Evolutionary conservation across 30 jellyfish, hydroid and myxozoan genomes (phyloP), one percentile per base, ranked within the genome.

Genomic region (Cassiopea andromeda): DNA sequence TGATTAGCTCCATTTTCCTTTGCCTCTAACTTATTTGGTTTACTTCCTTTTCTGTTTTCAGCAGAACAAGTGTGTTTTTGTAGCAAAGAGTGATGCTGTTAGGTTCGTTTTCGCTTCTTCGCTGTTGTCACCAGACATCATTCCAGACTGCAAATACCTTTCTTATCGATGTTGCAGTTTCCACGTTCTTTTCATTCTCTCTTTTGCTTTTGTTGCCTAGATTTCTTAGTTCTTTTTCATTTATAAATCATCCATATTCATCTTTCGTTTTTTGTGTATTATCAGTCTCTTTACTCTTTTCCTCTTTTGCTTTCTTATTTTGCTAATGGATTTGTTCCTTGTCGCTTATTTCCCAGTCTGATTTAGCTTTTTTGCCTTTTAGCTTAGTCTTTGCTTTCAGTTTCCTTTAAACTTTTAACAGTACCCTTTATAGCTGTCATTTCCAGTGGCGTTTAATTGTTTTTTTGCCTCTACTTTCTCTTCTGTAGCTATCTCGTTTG

Each of bases 401-500:
- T 80, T 44, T 80, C 61, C 81, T 80, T 58, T 27, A 13, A 50
- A 17, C 89, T 58, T 1, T 60, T 79, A 1, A 1, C 27, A 46
- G 75, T 79, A 27, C 38, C 38, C 38, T 27, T 27, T 27, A 27
- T 27, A 27, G 38, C 38, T 27, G 38, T 27, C 38, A 27, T 27
- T 27, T 27, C 38, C 38, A 27, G 38, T 27, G 38, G 38, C 0
- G 38, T 27, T 27, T 27, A 27, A 27, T 27, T 27, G 38, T 58
- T 48, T 16, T 79, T 79, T 54, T 61, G 58, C 70, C 9, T 60
- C 60, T 74, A 9, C 47, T 50, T 80, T 58, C 69, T 80, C 47
- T 27, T 60, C 16, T 54, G 3, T 44, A 54, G 38, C 60, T 38
- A 48, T 58, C 61, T 43, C 10, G 50, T 75, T 70, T 48, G 44